phyloP scores from a whole-genome alignment of 2,797 vertebrate species.

The Borostomias antarcticus region DNA sequence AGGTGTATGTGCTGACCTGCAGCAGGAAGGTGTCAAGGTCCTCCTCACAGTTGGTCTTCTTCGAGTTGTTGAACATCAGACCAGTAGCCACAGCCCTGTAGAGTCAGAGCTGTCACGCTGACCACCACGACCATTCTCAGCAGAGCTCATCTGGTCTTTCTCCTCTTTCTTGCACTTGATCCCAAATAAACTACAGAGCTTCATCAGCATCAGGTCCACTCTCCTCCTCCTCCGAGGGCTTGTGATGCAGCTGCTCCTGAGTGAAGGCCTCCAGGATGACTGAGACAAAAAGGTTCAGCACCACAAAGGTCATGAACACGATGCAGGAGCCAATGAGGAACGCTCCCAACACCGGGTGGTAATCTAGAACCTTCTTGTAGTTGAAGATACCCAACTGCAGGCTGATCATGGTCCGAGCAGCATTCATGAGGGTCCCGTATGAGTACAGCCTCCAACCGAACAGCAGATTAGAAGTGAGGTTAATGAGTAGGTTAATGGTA shows the following conservation, averaged over 20 bases:
- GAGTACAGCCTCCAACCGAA: conserved; percentile 89
- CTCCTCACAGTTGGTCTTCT: too few species aligned
- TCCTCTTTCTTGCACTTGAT: conserved; percentile 72
- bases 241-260: conserved; percentile 83
- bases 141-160: not conserved
- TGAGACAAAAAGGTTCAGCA: conserved; percentile 89
- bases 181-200: conserved; percentile 84
- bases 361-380: conserved; percentile 87
- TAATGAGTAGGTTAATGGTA: too few species aligned
- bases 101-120: too few species aligned
- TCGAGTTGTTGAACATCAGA: too few species aligned
- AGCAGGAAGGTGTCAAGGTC: too few species aligned
- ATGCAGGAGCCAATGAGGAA: conserved; percentile 90
- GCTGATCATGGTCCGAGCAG: conserved; percentile 83
- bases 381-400: conserved; percentile 94
- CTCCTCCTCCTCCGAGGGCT: conserved; percentile 90
- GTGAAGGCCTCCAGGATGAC: conserved; percentile 89
- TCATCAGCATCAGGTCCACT: conserved; percentile 85
- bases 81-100: too few species aligned
- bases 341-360: conserved; percentile 81
- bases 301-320: conserved; percentile 89
- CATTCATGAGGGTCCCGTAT: conserved; percentile 84
- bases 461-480: conserved; percentile 84
- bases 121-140: conserved; percentile 27
- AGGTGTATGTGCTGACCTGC: too few species aligned